Evolutionary conservation across 2,888 invertebrate species (phyloP).

Genomic region (Leucozona laternaria): DNA sequence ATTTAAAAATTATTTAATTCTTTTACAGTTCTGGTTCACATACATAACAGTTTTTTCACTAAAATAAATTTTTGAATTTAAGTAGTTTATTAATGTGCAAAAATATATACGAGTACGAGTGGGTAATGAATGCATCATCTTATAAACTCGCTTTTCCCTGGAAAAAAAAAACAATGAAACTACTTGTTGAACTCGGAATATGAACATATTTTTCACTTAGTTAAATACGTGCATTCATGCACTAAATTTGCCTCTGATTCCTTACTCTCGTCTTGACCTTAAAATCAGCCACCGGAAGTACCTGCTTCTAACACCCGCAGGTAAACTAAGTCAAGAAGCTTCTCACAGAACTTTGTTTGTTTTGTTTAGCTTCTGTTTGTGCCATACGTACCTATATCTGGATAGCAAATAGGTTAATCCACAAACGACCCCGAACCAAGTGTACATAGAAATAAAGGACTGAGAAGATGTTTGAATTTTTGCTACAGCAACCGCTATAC

Average conservation of each 20-base stretch:
- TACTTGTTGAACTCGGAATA: neutral
- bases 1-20: neutral
- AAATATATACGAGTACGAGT: neutral
- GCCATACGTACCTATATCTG: neutral
- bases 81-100: neutral
- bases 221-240: neutral
- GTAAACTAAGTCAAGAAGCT: neutral
- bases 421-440: neutral
- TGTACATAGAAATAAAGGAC: neutral
- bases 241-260: neutral
- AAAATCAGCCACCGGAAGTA: neutral
- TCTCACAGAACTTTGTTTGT: neutral
- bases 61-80: neutral
- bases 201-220: neutral
- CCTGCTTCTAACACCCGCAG: neutral
- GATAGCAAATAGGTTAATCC: slow-evolving; percentile 7
- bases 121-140: neutral
- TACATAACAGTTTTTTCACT: neutral
- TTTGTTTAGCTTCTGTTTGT: neutral
- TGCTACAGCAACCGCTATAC: neutral
- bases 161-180: neutral
- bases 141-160: neutral
- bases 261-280: slow-evolving; percentile 6
- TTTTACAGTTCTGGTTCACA: neutral
- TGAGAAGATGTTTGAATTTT: neutral